Base-by-base conservation (phyloP, 2,888 invertebrate species). In the Cyaniris semiargus region DNA sequence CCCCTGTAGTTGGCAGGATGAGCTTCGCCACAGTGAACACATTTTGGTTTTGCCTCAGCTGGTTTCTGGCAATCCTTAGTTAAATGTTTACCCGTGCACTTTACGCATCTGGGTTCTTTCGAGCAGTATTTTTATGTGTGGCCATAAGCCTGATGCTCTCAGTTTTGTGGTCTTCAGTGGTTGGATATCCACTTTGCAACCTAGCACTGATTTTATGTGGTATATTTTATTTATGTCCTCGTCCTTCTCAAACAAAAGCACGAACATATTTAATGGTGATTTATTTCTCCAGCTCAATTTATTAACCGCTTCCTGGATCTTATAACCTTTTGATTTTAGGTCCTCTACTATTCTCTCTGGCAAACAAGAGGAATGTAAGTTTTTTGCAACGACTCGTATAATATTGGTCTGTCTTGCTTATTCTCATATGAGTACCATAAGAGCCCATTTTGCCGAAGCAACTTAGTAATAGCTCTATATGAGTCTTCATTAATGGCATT, bases 1-100 rank as follows among this genome's bases (percentile, higher is more conserved):
- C 56, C 18, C 1, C 56, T n/a, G n/a, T 56, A 56, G 56, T n/a
- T 56, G 1, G 56, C 56, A 8, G n/a, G 7, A 7, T 56, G 56
- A 56, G n/a, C 7, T 56, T 56, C 56, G 18, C 56, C 56, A 56
- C 56, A 56, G n/a, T 56, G 56, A n/a, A 56, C 56, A 1, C 56
- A 56, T n/a, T n/a, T 56, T 56, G 56, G 56, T n/a, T 56, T 56
- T 56, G 56, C 56, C n/a, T 18, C 56, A 56, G 56, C 56, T 56
- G 56, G 56, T 56, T 56, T 56, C n/a, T 56, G 56, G n/a, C 56
- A 56, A n/a, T 56, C n/a, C 56, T 56, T n/a, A n/a, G 18, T 56
- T n/a, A 56, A n/a, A 1, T 56, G 56, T 56, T 56, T 48, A 56
- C 56, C 56, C 15, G 56, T 56, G 56, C 18, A 56, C n/a, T 56